Percentiles rank a stretch among this genome's conserved stretches.
phyloP scores from a whole-genome alignment of 2,888 invertebrate genomes.

The Dendrolimus pini region DNA sequence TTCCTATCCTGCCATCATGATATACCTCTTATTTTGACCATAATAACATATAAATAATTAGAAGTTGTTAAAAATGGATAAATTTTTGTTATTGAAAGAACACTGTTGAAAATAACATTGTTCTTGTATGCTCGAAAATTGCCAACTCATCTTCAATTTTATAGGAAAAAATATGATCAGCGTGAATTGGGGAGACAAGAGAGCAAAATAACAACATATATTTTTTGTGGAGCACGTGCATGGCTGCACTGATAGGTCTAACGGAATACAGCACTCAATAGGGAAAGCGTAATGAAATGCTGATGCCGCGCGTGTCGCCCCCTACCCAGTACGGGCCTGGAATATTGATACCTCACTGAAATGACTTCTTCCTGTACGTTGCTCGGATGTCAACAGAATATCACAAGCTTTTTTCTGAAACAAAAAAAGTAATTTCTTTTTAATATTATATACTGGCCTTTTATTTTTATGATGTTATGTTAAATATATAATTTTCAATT shows the following conservation, averaged over 20 bases:
- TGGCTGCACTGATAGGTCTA: neutral
- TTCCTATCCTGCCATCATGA: too few relatives aligned
- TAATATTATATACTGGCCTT: neutral
- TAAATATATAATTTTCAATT: too few relatives aligned
- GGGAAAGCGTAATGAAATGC: slow-evolving; percentile 64
- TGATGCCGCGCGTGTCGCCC: slow-evolving; percentile 32
- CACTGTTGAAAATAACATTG: too few relatives aligned
- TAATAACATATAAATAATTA: too few relatives aligned
- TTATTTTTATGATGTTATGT: too few relatives aligned
- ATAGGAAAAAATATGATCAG: neutral
- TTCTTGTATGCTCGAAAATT: neutral
- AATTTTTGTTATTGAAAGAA: too few relatives aligned
- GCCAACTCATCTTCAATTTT: neutral
- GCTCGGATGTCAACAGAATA: neutral
- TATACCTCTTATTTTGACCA: too few relatives aligned
- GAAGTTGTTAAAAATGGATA: too few relatives aligned
- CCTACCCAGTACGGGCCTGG: slow-evolving; percentile 44
- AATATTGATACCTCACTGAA: slow-evolving; percentile 56
- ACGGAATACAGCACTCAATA: slow-evolving; percentile 9
- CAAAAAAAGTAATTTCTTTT: neutral
- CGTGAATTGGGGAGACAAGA: neutral
- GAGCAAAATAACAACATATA: neutral
- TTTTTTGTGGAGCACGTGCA: neutral
- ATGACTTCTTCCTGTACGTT: slow-evolving; percentile 17
- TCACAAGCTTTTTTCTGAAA: neutral